Conservation (phyloP, 2,797 vertebrate genomes). For the Macropus fuliginosus region DNA sequence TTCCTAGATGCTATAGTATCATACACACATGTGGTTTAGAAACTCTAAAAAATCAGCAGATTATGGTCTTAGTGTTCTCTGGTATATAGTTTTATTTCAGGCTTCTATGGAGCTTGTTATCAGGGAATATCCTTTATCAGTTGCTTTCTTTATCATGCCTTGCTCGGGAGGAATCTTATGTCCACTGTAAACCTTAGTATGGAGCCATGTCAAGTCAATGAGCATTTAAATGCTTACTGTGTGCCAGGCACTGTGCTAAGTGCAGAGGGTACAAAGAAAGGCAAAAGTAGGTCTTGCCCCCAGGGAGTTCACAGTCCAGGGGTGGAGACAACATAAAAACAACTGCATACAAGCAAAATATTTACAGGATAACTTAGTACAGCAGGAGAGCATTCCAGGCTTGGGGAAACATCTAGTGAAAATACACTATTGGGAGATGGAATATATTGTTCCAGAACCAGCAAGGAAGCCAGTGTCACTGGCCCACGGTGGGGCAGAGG, state of each 20-base stretch:
- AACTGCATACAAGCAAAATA: background rate
- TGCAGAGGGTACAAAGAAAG: background rate
- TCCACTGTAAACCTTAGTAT: slow-evolving; percentile 26
- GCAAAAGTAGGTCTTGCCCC: background rate
- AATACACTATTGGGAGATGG: background rate
- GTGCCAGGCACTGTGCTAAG: background rate
- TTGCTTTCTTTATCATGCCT: slow-evolving; percentile 44
- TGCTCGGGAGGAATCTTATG: slow-evolving; percentile 23
- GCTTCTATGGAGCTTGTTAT: background rate
- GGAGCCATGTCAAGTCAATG: background rate
- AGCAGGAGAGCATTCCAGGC: background rate
- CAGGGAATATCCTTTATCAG: slow-evolving; percentile 33
- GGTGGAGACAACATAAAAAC: background rate
- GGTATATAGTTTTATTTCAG: background rate
- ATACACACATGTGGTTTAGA: background rate
- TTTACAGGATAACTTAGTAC: background rate
- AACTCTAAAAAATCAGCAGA: slow-evolving; percentile 23
- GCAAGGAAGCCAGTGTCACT: background rate
- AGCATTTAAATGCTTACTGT: background rate
- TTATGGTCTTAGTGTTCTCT: slow-evolving; percentile 24
- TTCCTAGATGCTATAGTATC: background rate
- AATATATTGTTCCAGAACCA: background rate
- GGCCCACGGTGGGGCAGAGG: no score
- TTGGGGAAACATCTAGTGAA: background rate
- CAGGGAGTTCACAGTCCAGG: background rate